Percentiles rank a stretch among this genome's conserved stretches.
Conservation (phyloP, 1,140 invertebrate species). For the Lerema accius region DNA sequence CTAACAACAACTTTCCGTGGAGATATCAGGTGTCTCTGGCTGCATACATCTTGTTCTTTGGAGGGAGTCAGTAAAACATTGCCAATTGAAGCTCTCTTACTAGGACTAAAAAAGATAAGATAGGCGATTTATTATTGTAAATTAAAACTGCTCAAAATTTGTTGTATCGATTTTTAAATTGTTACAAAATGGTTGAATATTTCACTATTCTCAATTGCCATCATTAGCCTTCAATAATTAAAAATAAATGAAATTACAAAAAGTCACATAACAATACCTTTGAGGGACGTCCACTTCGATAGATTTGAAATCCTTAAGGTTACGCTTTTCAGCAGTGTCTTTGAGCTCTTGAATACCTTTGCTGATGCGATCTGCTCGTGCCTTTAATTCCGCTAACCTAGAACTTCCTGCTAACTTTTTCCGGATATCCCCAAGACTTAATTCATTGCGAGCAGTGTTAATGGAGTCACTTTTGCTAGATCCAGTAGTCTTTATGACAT, state of each 20-base stretch:
- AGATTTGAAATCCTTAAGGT: slow-evolving; percentile 87
- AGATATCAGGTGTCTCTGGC: slow-evolving; percentile 71
- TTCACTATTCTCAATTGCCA: no score
- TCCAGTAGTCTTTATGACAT: slow-evolving; percentile 49
- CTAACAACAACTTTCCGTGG: slow-evolving; percentile 83
- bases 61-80: slow-evolving; percentile 62
- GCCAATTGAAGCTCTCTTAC: slow-evolving; percentile 78
- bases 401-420: slow-evolving; percentile 85
- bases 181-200: no score
- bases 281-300: slow-evolving; percentile 88
- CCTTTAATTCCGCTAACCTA: slow-evolving; percentile 86
- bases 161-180: no score
- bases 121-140: not conserved
- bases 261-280: slow-evolving; percentile 85
- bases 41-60: slow-evolving; percentile 38
- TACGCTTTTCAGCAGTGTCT: slow-evolving; percentile 69
- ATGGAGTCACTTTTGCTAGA: slow-evolving; percentile 60
- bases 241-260: no score
- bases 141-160: no score
- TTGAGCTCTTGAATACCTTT: slow-evolving; percentile 82
- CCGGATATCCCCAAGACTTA: slow-evolving; percentile 87
- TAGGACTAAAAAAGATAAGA: slow-evolving; percentile 81
- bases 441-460: slow-evolving; percentile 80
- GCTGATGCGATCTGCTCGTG: slow-evolving; percentile 84
- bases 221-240: no score